These are phyloP conservation scores for Megalops cyprinoides DNA, from an alignment of 2,797 vertebrate species.

Conservation along the genomic window DNA sequence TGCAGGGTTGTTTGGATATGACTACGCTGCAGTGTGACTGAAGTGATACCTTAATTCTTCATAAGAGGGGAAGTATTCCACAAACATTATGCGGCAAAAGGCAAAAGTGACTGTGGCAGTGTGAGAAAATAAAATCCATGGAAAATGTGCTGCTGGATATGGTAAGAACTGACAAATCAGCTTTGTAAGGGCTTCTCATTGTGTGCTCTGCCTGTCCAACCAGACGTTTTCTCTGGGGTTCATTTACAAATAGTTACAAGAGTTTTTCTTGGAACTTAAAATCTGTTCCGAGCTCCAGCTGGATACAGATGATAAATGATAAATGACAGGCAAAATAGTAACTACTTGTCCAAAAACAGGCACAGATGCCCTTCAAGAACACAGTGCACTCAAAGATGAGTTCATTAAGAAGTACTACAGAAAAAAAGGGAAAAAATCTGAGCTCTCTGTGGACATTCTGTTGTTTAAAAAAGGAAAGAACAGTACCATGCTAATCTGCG, in stretches of 20 bases:
- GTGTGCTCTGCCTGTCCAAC: background rate
- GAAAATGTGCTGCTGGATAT: background rate
- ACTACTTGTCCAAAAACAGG: background rate
- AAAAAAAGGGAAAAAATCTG: background rate
- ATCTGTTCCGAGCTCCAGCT: background rate
- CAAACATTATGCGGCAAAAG: too few species aligned
- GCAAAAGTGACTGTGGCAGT: too few species aligned
- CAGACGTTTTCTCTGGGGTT: too few species aligned
- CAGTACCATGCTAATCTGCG: background rate
- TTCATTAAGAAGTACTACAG: background rate
- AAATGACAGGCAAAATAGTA: background rate
- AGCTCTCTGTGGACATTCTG: background rate
- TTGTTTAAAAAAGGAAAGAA: background rate
- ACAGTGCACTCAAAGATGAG: background rate
- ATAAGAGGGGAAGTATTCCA: too few species aligned
- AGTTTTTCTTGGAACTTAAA: too few species aligned
- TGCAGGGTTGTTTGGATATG: too few species aligned
- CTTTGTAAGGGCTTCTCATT: background rate
- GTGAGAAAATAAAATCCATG: background rate
- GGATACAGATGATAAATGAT: background rate
- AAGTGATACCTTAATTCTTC: too few species aligned
- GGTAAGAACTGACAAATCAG: background rate
- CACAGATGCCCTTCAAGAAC: background rate
- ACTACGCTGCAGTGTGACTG: too few species aligned
- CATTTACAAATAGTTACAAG: too few species aligned